Evolutionary conservation across 1,140 invertebrate species (phyloP).

Genomic region (Pogonomyrmex barbatus): DNA sequence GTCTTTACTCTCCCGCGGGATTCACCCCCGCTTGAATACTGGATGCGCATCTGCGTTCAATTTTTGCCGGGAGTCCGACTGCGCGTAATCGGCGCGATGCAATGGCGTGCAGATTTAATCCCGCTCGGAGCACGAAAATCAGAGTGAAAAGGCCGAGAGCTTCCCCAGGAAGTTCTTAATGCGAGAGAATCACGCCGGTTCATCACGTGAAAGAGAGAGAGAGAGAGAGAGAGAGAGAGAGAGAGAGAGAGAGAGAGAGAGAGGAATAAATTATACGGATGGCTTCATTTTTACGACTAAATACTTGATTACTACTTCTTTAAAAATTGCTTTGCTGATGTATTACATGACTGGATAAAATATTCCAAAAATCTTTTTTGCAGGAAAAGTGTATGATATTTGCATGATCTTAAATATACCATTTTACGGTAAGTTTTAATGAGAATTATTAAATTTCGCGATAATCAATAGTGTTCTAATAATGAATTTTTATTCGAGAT

Average conservation of each 20-base stretch:
- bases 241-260: slow-evolving; percentile 3
- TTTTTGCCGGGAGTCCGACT: slow-evolving; percentile 30
- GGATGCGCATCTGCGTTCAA: slow-evolving; percentile 19
- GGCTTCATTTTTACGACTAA: neutral
- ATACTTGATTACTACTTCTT: neutral
- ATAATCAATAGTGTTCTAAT: neutral
- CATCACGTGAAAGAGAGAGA: slow-evolving; percentile 3
- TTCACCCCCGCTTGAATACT: neutral
- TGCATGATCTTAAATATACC: neutral
- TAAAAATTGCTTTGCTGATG: neutral
- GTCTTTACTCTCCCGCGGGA: neutral
- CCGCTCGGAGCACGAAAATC: slow-evolving; percentile 49
- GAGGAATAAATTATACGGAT: neutral
- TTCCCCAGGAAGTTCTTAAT: slow-evolving; percentile 64
- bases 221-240: neutral
- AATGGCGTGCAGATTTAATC: slow-evolving; percentile 67
- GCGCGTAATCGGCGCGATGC: slow-evolving; percentile 20
- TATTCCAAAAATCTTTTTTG: neutral
- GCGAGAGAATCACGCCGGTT: slow-evolving; percentile 57
- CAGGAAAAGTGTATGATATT: neutral
- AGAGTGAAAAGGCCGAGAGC: slow-evolving; percentile 59
- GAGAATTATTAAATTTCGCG: neutral
- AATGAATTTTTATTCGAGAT: neutral
- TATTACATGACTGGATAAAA: neutral
- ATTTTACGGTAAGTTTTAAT: neutral